Conservation (phyloP, 2,113 vertebrate genomes). For the Engraulis encrasicolus region DNA sequence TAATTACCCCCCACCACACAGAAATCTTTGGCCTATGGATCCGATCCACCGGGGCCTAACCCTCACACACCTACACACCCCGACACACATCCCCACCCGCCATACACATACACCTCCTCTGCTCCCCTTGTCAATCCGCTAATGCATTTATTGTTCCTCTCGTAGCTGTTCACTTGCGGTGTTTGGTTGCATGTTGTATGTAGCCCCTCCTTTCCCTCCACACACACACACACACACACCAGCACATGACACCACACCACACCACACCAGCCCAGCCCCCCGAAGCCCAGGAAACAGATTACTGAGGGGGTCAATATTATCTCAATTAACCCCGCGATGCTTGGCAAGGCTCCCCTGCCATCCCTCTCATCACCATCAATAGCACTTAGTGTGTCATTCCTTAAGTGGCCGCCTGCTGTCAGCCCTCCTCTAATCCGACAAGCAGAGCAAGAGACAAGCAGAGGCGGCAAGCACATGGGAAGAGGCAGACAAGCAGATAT, state of each 20-base stretch:
- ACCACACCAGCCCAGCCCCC: conserved; percentile 44
- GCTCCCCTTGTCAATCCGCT: conserved; percentile 72
- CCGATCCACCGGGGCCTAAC: conserved; percentile 72
- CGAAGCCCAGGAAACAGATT: conserved; percentile 70
- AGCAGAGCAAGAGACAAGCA: neutral
- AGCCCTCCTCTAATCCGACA: conserved; percentile 29
- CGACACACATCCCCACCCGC: too few species aligned
- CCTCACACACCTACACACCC: too few species aligned
- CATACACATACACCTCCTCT: too few species aligned
- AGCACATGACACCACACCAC: too few species aligned
- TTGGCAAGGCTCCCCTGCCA: conserved; percentile 61
- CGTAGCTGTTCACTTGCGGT: conserved; percentile 73
- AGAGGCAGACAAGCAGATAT: too few species aligned
- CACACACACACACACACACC: too few species aligned
- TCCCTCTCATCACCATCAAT: conserved; percentile 78
- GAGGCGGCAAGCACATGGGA: too few species aligned
- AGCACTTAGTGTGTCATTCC: conserved; percentile 69
- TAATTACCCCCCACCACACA: conserved; percentile 85
- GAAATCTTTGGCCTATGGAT: conserved; percentile 81
- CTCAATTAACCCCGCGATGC: conserved; percentile 82
- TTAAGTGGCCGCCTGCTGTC: conserved; percentile 61
- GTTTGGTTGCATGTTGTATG: conserved; percentile 64
- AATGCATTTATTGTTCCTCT: conserved; percentile 83
- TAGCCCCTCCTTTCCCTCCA: too few species aligned
- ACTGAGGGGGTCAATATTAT: conserved; percentile 83